phyloP scores from a whole-genome alignment of 2,797 vertebrate species.

The Lepilemur ruficaudatus region DNA sequence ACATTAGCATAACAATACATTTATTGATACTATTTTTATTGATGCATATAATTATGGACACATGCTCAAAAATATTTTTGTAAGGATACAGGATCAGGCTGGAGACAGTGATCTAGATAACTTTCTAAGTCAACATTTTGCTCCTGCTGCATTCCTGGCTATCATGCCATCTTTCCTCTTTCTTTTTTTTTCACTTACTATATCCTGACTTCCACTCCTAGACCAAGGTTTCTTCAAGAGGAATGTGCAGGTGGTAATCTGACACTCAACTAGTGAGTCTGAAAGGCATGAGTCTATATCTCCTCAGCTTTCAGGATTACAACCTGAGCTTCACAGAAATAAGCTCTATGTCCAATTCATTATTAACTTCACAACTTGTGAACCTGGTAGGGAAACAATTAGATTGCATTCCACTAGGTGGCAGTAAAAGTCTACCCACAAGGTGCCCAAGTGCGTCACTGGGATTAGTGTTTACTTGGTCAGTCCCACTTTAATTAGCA shows the following conservation, averaged over 20 bases:
- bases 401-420: conserved; percentile 54
- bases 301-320: neutral
- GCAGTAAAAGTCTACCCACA: conserved; percentile 29
- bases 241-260: neutral
- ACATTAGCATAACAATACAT: neutral
- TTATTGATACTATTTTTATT: neutral
- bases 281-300: neutral
- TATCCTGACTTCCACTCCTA: neutral
- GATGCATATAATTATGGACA: neutral
- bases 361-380: neutral
- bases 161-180: neutral
- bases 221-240: neutral
- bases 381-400: neutral
- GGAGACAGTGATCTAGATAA: neutral
- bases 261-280: neutral
- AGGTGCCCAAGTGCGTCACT: neutral
- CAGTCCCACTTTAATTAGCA: neutral
- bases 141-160: neutral
- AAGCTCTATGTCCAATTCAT: neutral
- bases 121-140: neutral
- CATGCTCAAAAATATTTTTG: neutral
- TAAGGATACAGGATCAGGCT: neutral
- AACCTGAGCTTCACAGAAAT: neutral
- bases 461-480: neutral
- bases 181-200: neutral